A percentile compares a stretch with the other conserved stretches of the same genome.
These are phyloP conservation scores for Julus scandinavius DNA, from an alignment of 2,888 invertebrate genomes.

Conservation along the genomic window DNA sequence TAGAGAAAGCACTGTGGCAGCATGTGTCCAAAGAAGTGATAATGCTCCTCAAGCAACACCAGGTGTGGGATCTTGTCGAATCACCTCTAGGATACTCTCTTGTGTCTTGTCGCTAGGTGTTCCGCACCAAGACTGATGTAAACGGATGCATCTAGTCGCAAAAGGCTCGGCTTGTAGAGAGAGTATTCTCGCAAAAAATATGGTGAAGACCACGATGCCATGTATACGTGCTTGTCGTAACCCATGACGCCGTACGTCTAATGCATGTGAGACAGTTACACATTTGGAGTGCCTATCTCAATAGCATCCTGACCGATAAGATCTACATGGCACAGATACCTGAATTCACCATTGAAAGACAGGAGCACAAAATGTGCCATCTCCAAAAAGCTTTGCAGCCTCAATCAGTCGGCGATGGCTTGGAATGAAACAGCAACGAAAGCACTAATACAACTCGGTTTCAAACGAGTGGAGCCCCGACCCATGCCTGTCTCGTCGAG, in stretches of 20 bases:
- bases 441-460: background rate
- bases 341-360: background rate
- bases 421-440: constrained; percentile 11
- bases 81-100: background rate
- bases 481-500: background rate
- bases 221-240: constrained; percentile 46
- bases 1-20: background rate
- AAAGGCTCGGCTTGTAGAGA: constrained; percentile 60
- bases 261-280: background rate
- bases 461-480: constrained; percentile 11
- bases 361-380: background rate
- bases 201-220: constrained; percentile 41
- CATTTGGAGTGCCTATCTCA: background rate
- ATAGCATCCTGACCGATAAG: background rate
- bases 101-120: constrained; percentile 60
- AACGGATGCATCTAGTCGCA: constrained; percentile 52
- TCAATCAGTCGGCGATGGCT: background rate
- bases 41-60: background rate
- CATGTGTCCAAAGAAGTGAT: background rate
- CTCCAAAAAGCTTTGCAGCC: background rate
- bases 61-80: background rate
- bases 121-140: constrained; percentile 59
- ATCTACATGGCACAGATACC: constrained; percentile 40
- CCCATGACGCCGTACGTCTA: background rate
- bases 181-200: constrained; percentile 57